Percentiles rank a stretch among this genome's conserved stretches.
Evolutionary conservation across 2,888 invertebrate species (phyloP).

Genomic region (Elmis aenea): DNA sequence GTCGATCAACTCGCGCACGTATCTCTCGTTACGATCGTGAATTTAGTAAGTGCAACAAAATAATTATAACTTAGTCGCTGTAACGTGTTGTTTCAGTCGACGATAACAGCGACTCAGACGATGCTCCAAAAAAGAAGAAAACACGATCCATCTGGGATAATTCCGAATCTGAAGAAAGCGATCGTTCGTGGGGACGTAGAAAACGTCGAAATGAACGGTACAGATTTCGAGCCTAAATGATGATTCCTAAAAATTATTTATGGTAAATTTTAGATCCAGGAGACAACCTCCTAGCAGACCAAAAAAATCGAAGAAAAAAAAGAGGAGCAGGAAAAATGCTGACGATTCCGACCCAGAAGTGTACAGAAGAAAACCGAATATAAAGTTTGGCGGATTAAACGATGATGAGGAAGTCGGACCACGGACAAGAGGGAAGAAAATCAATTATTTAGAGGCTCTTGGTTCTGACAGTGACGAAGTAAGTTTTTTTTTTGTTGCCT

Average conservation of each 20-base stretch:
- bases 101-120: slow-evolving; percentile 20
- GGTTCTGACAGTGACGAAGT: slow-evolving; percentile 73
- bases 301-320: slow-evolving; percentile 47
- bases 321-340: slow-evolving; percentile 46
- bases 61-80: not conserved
- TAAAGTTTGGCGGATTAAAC: slow-evolving; percentile 56
- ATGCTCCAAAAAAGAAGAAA: slow-evolving; percentile 51
- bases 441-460: slow-evolving; percentile 71
- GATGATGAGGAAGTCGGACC: slow-evolving; percentile 59
- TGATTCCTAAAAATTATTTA: no score
- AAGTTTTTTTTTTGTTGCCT: slow-evolving; percentile 32
- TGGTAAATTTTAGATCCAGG: slow-evolving; percentile 5
- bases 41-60: slow-evolving; percentile 53
- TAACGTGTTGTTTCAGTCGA: slow-evolving; percentile 32
- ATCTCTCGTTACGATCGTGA: slow-evolving; percentile 53
- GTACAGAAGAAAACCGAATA: slow-evolving; percentile 38
- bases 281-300: slow-evolving; percentile 21
- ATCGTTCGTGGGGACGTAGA: slow-evolving; percentile 51
- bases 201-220: slow-evolving; percentile 10
- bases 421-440: slow-evolving; percentile 67
- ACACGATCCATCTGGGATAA: slow-evolving; percentile 56
- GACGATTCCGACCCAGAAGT: slow-evolving; percentile 45
- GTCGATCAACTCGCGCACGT: slow-evolving; percentile 53
- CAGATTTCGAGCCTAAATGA: no score
- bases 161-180: slow-evolving; percentile 56